These are phyloP conservation scores for Alcedo quadribrachys DNA, from an alignment of 2,797 vertebrate species.

Conservation along the genomic window DNA sequence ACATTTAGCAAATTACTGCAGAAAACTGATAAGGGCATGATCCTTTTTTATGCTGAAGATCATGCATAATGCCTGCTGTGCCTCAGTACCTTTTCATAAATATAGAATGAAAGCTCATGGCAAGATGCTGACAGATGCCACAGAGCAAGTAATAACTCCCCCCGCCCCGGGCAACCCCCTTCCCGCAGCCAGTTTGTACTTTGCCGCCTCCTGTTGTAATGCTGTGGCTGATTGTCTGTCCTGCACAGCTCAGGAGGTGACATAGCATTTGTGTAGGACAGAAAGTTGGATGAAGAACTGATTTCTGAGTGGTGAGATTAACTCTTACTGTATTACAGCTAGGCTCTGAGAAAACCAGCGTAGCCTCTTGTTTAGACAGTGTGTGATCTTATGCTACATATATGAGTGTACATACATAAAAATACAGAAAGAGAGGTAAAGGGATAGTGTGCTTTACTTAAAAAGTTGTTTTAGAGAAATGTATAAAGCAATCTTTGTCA, in stretches of 20 bases:
- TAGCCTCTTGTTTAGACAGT: rapidly evolving
- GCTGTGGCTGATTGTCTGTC: background rate
- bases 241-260: background rate
- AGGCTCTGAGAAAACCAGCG: background rate
- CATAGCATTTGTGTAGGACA: rapidly evolving
- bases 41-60: slow-evolving; percentile 36
- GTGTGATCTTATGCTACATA: background rate
- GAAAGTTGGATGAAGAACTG: background rate
- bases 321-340: rapidly evolving
- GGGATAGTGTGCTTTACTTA: background rate
- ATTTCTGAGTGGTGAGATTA: background rate
- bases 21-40: slow-evolving; percentile 57
- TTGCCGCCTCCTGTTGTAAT: background rate
- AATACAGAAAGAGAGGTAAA: background rate
- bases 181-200: background rate
- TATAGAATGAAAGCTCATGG: slow-evolving; percentile 7
- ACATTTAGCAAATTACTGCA: slow-evolving; percentile 38
- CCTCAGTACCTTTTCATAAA: slow-evolving; percentile 45
- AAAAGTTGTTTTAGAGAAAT: background rate
- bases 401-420: background rate
- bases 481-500: background rate
- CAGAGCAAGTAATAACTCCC: background rate
- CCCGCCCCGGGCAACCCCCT: background rate
- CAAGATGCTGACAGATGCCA: slow-evolving; percentile 36
- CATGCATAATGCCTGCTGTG: slow-evolving; percentile 22